These are phyloP conservation scores for Lutjanus campechanus DNA, from an alignment of 2,797 vertebrate species.

Conservation along the genomic window DNA sequence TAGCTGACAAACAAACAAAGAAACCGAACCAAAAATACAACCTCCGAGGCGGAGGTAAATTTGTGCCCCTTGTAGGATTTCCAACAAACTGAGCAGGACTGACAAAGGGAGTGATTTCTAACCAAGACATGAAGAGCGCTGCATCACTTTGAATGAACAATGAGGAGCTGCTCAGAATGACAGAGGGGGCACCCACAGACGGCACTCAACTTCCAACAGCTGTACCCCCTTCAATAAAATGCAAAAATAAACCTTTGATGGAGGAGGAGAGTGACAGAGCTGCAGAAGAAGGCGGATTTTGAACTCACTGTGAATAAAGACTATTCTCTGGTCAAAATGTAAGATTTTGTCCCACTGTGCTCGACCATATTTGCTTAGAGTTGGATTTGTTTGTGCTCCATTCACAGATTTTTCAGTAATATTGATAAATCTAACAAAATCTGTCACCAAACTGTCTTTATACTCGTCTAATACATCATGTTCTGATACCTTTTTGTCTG, in stretches of 20 bases:
- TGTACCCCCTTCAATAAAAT: constrained; percentile 26
- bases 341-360: rapidly evolving
- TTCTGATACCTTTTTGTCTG: background rate
- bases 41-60: background rate
- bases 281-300: constrained; percentile 3
- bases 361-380: background rate
- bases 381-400: too few relatives aligned
- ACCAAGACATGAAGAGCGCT: constrained; percentile 17
- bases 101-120: constrained; percentile 6
- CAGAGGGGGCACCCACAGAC: constrained; percentile 4
- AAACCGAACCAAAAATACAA: too few relatives aligned
- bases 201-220: constrained; percentile 38
- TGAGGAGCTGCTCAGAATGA: constrained; percentile 32
- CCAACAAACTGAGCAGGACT: background rate
- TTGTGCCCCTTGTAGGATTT: background rate
- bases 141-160: constrained; percentile 41
- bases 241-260: constrained; percentile 27
- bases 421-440: background rate
- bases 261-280: background rate
- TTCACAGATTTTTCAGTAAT: too few relatives aligned
- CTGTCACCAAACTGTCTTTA: background rate
- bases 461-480: background rate
- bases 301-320: background rate
- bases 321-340: constrained; percentile 8
- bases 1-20: too few relatives aligned